Evolutionary conservation across 2,888 invertebrate species (phyloP).

Genomic region (Papilio demoleus): DNA sequence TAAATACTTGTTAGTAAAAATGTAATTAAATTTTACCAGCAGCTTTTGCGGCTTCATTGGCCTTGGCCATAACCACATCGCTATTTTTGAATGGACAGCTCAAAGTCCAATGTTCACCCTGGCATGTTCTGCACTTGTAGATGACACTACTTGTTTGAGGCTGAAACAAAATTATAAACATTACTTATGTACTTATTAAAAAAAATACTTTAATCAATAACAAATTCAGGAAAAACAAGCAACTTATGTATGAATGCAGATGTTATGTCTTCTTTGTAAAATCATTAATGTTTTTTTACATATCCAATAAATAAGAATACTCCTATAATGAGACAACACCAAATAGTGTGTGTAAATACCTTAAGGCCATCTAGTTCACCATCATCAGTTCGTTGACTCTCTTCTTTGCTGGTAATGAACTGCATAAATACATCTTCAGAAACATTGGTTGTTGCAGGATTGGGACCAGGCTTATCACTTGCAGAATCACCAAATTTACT

Average conservation of each 20-base stretch:
- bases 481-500: slow-evolving; percentile 97
- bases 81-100: slow-evolving; percentile 99
- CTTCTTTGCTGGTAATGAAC: slow-evolving; percentile 94
- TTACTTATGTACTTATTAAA: not conserved
- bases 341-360: slow-evolving; percentile 64
- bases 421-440: slow-evolving; percentile 98
- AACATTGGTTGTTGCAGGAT: slow-evolving; percentile 98
- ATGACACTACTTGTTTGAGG: slow-evolving; percentile 86
- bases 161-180: slow-evolving; percentile 51
- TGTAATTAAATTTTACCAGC: no score
- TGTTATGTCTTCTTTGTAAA: no score
- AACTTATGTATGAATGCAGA: no score
- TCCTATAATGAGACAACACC: no score
- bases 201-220: no score
- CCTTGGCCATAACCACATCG: slow-evolving; percentile 87
- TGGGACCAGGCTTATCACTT: slow-evolving; percentile 97
- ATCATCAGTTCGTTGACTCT: slow-evolving; percentile 93
- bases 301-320: no score
- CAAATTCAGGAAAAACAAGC: no score
- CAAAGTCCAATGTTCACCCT: slow-evolving; percentile 99
- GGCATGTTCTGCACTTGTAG: slow-evolving; percentile 94
- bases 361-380: slow-evolving; percentile 93
- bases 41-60: slow-evolving; percentile 70
- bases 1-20: no score
- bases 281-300: no score